These are phyloP conservation scores for Syrphus vitripennis DNA, from an alignment of 2,888 invertebrate species.

Conservation along the genomic window DNA sequence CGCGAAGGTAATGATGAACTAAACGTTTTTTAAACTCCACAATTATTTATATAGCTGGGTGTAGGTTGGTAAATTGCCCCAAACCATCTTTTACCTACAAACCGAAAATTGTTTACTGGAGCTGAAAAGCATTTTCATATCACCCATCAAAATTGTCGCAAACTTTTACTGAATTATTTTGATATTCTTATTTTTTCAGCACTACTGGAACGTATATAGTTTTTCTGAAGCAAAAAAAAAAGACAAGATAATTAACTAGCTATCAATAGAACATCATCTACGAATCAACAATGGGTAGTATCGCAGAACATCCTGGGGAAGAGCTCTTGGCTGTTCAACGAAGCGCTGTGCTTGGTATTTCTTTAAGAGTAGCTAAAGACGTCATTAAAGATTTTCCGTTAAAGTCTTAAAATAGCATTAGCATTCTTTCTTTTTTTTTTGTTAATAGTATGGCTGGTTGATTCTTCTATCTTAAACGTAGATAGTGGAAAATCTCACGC, in stretches of 20 bases:
- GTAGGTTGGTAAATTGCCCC: background rate
- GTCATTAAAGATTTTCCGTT: background rate
- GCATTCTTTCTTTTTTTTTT: no score
- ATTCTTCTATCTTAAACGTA: background rate
- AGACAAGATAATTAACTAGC: background rate
- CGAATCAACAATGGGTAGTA: background rate
- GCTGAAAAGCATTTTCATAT: slow-evolving; percentile 45
- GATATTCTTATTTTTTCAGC: background rate
- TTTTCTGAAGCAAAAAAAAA: no score
- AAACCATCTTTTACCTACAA: background rate
- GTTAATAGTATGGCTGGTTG: slow-evolving; percentile 13
- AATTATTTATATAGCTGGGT: slow-evolving; percentile 45
- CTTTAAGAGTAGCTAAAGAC: background rate
- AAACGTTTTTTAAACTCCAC: slow-evolving; percentile 15
- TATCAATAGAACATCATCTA: slow-evolving; percentile 18
- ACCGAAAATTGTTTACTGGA: slow-evolving; percentile 61
- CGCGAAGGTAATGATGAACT: slow-evolving; percentile 37
- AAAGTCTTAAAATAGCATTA: background rate
- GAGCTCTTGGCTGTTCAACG: background rate
- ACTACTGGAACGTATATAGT: no score
- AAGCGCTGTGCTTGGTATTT: slow-evolving; percentile 1
- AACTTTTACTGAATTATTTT: background rate
- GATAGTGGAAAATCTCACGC: no score
- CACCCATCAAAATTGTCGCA: slow-evolving; percentile 16
- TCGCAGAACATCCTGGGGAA: background rate